Percentiles rank a stretch among this genome's conserved stretches.
These are phyloP conservation scores for Porites cylindrica DNA, from an alignment of 92 coral and sea anemone species.

Conservation along the genomic window DNA sequence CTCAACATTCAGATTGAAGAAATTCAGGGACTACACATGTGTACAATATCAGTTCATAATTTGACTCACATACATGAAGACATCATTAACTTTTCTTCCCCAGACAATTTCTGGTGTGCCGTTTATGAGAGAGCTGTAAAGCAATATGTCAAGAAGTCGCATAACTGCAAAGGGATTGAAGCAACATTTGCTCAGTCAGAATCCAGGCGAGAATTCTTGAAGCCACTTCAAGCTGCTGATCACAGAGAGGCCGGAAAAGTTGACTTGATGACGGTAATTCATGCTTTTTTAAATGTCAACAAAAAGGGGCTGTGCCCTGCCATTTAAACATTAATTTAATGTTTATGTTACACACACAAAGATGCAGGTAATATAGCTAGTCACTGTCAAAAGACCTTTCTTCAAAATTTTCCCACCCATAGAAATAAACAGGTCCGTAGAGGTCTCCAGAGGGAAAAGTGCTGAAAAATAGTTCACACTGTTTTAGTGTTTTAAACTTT, in stretches of 20 bases:
- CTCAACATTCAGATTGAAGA: constrained; percentile 56
- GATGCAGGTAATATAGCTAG: neutral
- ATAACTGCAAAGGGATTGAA: constrained; percentile 69
- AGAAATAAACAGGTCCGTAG: too few relatives aligned
- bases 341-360: neutral
- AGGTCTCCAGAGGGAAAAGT: too few relatives aligned
- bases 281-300: too few relatives aligned
- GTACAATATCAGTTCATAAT: constrained; percentile 68
- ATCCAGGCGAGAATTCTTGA: constrained; percentile 57
- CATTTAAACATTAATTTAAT: neutral
- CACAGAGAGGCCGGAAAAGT: neutral
- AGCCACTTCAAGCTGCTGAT: constrained; percentile 41
- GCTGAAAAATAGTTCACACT: too few relatives aligned
- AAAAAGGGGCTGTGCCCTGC: neutral
- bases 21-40: constrained; percentile 66
- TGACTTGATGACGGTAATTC: too few relatives aligned
- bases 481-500: too few relatives aligned
- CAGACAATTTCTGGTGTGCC: constrained; percentile 75
- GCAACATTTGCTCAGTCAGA: constrained; percentile 74
- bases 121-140: constrained; percentile 69
- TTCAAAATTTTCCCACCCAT: neutral
- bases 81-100: constrained; percentile 46
- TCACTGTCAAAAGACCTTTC: neutral
- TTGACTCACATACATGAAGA: constrained; percentile 63
- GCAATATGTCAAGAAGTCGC: constrained; percentile 53